Conservation (phyloP, 2,113 vertebrate genomes). For the Ammodramus savannarum region DNA sequence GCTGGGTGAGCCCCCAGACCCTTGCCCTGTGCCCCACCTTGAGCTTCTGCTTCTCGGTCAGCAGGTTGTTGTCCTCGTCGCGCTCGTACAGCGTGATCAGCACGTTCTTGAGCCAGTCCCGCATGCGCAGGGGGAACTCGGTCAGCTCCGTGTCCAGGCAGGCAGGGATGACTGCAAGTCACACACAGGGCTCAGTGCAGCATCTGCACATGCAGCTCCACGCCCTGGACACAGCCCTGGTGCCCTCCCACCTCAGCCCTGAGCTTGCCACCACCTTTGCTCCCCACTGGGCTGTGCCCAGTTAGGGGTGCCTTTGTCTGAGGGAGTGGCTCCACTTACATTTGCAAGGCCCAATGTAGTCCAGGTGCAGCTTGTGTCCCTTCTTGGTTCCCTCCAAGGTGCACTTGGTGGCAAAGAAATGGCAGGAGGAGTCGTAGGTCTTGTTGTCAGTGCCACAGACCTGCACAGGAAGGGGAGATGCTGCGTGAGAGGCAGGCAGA, state of each 20-base stretch:
- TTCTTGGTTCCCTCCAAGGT: constrained; percentile 98
- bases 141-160: constrained; percentile 90
- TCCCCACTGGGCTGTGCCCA: neutral
- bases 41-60: constrained; percentile 97
- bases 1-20: neutral
- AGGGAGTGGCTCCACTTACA: constrained; percentile 71
- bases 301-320: neutral
- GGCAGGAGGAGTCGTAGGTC: constrained; percentile 95
- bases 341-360: constrained; percentile 99
- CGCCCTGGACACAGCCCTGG: neutral
- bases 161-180: constrained; percentile 81
- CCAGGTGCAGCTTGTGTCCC: constrained; percentile 97
- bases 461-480: constrained; percentile 58
- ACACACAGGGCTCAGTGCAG: neutral
- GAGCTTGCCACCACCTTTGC: neutral
- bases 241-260: neutral
- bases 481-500: neutral
- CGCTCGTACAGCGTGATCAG: constrained; percentile 94
- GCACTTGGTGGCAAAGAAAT: constrained; percentile 98
- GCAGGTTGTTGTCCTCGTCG: constrained; percentile 92
- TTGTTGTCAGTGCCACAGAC: constrained; percentile 97
- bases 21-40: constrained; percentile 72
- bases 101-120: constrained; percentile 99
- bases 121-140: constrained; percentile 97
- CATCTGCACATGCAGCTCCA: neutral